Percentiles rank a stretch among this genome's conserved stretches.
These are phyloP conservation scores for Busseola fusca DNA, from an alignment of 2,888 invertebrate species.

Conservation along the genomic window DNA sequence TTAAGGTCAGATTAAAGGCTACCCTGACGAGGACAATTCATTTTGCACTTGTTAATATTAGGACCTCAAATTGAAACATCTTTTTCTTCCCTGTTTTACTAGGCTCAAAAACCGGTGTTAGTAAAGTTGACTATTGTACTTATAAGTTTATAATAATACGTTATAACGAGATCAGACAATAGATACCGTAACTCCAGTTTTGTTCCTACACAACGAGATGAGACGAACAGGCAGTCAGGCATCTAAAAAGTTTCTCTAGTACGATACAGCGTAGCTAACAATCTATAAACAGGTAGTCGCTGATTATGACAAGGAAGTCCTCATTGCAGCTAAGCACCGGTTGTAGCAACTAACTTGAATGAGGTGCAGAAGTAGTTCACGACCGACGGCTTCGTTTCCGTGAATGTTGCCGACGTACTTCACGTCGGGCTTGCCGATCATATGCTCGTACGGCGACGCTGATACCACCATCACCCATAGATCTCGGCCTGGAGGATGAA, in stretches of 20 bases:
- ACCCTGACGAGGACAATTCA: not conserved
- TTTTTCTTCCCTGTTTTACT: not conserved
- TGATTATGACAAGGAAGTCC: conserved; percentile 41
- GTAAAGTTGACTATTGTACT: not conserved
- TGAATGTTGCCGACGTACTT: conserved; percentile 99
- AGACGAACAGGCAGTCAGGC: not conserved
- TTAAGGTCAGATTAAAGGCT: not conserved
- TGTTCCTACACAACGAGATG: conserved; percentile 9
- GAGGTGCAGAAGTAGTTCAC: conserved; percentile 97
- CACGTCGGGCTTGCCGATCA: conserved; percentile 98
- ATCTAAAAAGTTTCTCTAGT: conserved; percentile 14
- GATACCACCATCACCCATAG: conserved; percentile 98
- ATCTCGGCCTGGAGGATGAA: conserved; percentile 91
- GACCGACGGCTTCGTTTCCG: conserved; percentile 98
- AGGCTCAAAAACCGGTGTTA: not conserved
- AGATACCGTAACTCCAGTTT: not conserved
- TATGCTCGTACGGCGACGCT: conserved; percentile 96
- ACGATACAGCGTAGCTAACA: conserved; percentile 22
- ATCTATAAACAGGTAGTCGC: conserved; percentile 32
- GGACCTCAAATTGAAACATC: not conserved
- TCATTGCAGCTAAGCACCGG: conserved; percentile 46
- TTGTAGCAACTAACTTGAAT: conserved; percentile 90
- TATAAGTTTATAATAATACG: not conserved
- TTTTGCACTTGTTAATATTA: not conserved
- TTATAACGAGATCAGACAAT: not conserved